A percentile compares a stretch with the other conserved stretches of the same genome.
Evolutionary conservation across 2,113 vertebrate genomes (phyloP).

Genomic region (Sula dactylatra): DNA sequence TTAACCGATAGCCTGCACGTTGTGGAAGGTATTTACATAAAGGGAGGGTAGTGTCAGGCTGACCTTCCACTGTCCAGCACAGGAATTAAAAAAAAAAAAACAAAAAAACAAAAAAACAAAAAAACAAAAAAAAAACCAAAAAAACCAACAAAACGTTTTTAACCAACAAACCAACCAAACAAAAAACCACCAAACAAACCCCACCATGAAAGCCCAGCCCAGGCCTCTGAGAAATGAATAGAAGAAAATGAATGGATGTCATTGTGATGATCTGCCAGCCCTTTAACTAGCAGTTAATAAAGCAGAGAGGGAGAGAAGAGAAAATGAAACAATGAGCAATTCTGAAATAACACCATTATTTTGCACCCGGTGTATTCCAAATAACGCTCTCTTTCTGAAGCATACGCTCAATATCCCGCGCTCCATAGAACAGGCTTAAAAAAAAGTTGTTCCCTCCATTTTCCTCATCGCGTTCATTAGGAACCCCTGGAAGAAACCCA

Average conservation of each 20-base stretch:
- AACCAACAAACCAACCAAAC: too few species aligned
- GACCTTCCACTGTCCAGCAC: slow-evolving; percentile 12
- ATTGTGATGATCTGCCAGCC: slow-evolving; percentile 31
- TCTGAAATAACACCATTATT: background rate
- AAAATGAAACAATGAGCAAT: background rate
- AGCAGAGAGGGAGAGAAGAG: background rate
- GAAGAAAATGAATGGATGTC: slow-evolving; percentile 51
- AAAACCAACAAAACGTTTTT: too few species aligned
- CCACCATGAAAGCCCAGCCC: background rate
- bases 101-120: background rate
- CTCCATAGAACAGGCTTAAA: background rate
- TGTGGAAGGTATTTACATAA: background rate
- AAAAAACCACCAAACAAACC: background rate
- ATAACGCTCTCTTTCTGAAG: background rate
- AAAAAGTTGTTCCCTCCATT: background rate
- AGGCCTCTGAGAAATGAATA: slow-evolving; percentile 9
- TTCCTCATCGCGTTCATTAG: background rate
- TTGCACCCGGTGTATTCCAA: background rate
- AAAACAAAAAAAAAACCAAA: too few species aligned
- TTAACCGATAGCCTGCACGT: background rate
- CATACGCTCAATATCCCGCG: background rate
- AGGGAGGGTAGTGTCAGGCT: background rate
- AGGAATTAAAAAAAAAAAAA: background rate
- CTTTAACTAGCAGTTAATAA: background rate
- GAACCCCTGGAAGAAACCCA: background rate